Evolutionary conservation across 2,888 invertebrate species (phyloP).

Genomic region (Dorcus parallelipipedus): DNA sequence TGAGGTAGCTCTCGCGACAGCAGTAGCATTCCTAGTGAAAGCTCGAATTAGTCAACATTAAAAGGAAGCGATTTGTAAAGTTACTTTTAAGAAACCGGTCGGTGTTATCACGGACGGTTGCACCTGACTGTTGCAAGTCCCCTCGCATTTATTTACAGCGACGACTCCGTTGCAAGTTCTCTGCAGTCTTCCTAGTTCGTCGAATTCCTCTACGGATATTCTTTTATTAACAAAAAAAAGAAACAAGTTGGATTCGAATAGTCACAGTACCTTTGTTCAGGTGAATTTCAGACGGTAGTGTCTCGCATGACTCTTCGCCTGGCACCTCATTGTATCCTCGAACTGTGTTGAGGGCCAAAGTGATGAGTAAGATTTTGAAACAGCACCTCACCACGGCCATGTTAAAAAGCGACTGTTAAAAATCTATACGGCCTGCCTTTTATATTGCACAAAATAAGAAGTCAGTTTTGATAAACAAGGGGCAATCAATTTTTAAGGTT

Average conservation of each 20-base stretch:
- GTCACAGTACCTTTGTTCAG: constrained; percentile 70
- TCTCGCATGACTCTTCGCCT: constrained; percentile 77
- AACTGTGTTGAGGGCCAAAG: constrained; percentile 17
- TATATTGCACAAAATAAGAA: constrained; percentile 22
- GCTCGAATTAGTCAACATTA: constrained; percentile 3
- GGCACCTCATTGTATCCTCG: constrained; percentile 12
- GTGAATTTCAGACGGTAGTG: constrained; percentile 81
- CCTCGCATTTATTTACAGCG: constrained; percentile 90
- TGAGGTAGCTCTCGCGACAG: constrained; percentile 82
- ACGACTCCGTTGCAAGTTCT: constrained; percentile 88
- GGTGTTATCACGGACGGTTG: constrained; percentile 86
- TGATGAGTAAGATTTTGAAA: constrained; percentile 27
- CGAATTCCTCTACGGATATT: constrained; percentile 74
- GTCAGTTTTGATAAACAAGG: constrained; percentile 23
- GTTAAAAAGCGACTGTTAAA: constrained; percentile 18
- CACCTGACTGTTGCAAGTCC: constrained; percentile 87
- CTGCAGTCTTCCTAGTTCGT: constrained; percentile 77
- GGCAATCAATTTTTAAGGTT: too few relatives aligned
- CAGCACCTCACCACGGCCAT: constrained; percentile 25
- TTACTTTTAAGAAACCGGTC: constrained; percentile 84
- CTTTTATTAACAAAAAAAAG: neutral
- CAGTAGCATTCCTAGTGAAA: constrained; percentile 81
- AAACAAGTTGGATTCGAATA: neutral
- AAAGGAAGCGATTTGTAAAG: too few relatives aligned
- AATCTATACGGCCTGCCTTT: constrained; percentile 15